A percentile compares a stretch with the other conserved stretches of the same genome.
Conservation (phyloP, 2,797 vertebrate genomes). For the Trachops cirrhosus region DNA sequence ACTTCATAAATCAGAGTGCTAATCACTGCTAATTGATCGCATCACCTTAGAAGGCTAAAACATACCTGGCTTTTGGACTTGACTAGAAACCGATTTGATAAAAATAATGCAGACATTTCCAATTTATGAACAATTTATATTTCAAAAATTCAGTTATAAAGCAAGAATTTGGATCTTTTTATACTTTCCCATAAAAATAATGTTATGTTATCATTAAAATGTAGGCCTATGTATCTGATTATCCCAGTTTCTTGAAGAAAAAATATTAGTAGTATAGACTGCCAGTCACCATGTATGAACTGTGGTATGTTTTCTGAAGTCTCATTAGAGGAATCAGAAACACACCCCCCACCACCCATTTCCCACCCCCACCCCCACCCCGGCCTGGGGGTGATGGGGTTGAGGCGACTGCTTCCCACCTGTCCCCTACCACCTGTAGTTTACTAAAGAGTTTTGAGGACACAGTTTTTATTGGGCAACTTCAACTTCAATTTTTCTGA, state of each 20-base stretch:
- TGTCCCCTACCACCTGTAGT: background rate
- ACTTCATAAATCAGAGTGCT: background rate
- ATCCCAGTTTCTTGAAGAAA: background rate
- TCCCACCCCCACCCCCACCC: no score
- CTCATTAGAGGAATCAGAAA: background rate
- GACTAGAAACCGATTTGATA: background rate
- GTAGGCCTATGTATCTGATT: background rate
- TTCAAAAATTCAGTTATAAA: background rate
- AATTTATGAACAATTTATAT: background rate
- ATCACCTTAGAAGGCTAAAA: background rate
- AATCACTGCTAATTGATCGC: background rate
- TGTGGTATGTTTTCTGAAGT: background rate
- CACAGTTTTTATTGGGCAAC: background rate
- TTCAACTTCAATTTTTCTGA: background rate
- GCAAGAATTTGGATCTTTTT: background rate
- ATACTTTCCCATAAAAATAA: conserved; percentile 1
- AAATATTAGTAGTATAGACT: background rate
- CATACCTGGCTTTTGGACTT: background rate
- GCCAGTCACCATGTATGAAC: background rate
- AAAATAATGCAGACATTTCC: background rate
- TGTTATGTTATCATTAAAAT: background rate
- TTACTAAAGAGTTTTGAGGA: background rate
- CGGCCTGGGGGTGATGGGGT: no score
- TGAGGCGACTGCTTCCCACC: background rate
- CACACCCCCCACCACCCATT: background rate